Conservation (phyloP, 2,797 vertebrate species). For the Meda fulgida region DNA sequence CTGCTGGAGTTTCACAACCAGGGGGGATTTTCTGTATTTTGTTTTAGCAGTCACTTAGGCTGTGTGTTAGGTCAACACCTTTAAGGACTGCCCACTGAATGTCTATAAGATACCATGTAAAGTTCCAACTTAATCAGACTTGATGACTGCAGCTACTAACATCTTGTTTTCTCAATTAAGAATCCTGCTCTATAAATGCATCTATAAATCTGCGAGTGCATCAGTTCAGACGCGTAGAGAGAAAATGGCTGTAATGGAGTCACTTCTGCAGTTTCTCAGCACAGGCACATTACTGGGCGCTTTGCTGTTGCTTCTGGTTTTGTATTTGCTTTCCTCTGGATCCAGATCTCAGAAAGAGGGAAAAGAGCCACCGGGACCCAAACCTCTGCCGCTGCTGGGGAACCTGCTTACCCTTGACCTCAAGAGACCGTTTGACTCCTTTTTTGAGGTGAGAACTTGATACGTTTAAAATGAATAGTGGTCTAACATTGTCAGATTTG, state of each 20-base stretch:
- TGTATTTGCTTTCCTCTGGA: constrained; percentile 51
- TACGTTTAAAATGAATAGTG: not conserved
- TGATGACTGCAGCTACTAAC: too few relatives aligned
- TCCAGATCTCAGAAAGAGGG: constrained; percentile 21
- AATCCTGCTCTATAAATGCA: too few relatives aligned
- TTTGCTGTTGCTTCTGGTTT: constrained; percentile 56
- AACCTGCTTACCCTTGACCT: constrained; percentile 73
- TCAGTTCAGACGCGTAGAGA: too few relatives aligned
- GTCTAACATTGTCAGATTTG: not conserved
- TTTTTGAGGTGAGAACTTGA: constrained; percentile 64
- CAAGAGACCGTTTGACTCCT: constrained; percentile 59
- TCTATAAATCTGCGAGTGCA: too few relatives aligned
- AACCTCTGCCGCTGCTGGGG: constrained; percentile 70
- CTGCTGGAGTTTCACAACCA: too few relatives aligned
- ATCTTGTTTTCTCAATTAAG: too few relatives aligned
- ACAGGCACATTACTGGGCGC: constrained; percentile 46
- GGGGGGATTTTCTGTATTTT: too few relatives aligned
- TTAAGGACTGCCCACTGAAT: too few relatives aligned
- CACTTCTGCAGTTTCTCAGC: constrained; percentile 44
- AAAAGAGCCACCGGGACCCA: constrained; percentile 68
- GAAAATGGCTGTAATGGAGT: constrained; percentile 49
- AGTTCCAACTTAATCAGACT: too few relatives aligned
- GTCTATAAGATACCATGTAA: too few relatives aligned
- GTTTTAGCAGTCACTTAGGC: too few relatives aligned
- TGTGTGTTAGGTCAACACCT: too few relatives aligned